Percentiles rank a stretch among this genome's conserved stretches.
These are phyloP conservation scores for Drosophila nebulosa DNA, from an alignment of 1,140 invertebrate species.

Conservation along the genomic window DNA sequence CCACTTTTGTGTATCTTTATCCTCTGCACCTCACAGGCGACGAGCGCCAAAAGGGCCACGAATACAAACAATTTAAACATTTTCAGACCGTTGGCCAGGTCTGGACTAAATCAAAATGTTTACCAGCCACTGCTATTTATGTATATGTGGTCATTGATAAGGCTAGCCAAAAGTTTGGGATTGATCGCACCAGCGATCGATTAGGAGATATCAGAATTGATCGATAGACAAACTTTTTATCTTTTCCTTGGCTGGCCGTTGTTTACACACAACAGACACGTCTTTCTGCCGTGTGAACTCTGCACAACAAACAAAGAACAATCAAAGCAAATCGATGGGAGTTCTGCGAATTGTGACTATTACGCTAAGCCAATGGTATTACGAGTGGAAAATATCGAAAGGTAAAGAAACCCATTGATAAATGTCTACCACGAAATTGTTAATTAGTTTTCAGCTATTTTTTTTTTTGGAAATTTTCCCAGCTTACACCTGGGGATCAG, in stretches of 20 bases:
- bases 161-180: neutral
- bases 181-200: constrained; percentile 35
- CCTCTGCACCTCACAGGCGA: constrained; percentile 51
- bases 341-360: neutral
- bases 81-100: constrained; percentile 20
- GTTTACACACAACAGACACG: constrained; percentile 16
- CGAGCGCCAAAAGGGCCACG: constrained; percentile 37
- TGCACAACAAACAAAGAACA: neutral
- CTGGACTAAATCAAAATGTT: constrained; percentile 20
- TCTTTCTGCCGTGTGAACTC: constrained; percentile 14
- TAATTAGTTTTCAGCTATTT: too few relatives aligned
- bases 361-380: neutral
- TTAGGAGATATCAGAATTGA: constrained; percentile 45
- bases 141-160: constrained; percentile 5
- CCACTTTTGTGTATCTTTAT: constrained; percentile 47
- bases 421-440: neutral
- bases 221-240: constrained; percentile 17
- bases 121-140: constrained; percentile 30
- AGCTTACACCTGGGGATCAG: too few relatives aligned
- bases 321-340: neutral
- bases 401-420: neutral
- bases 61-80: constrained; percentile 56
- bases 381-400: neutral
- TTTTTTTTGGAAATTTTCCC: too few relatives aligned
- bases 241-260: constrained; percentile 5